A percentile compares a stretch with the other conserved stretches of the same genome.
These are phyloP conservation scores for Aleadryas rufinucha DNA, from an alignment of 2,113 vertebrate genomes.

Conservation along the genomic window DNA sequence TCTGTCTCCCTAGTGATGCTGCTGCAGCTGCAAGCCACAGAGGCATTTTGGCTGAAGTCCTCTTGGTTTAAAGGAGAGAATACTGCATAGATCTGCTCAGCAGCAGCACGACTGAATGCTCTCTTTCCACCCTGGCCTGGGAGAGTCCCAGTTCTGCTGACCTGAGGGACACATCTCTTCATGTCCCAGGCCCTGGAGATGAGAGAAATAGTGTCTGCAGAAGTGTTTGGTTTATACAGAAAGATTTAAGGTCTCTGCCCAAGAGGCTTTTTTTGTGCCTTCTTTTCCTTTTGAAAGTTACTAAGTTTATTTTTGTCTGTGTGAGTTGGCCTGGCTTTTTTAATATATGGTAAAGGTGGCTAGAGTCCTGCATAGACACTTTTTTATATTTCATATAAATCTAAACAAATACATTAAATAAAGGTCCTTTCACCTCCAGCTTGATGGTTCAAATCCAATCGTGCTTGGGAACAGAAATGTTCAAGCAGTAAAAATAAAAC, in stretches of 20 bases:
- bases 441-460: slow-evolving; percentile 46
- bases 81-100: not conserved
- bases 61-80: not conserved
- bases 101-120: not conserved
- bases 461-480: slow-evolving; percentile 46
- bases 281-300: not conserved
- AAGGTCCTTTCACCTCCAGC: slow-evolving; percentile 48
- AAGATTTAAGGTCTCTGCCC: not conserved
- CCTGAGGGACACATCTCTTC: not conserved
- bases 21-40: slow-evolving; percentile 54
- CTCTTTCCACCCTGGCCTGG: not conserved
- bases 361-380: not conserved
- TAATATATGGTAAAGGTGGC: slow-evolving; percentile 19
- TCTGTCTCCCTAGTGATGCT: slow-evolving; percentile 24
- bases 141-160: not conserved
- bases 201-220: not conserved
- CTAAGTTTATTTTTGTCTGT: slow-evolving; percentile 36
- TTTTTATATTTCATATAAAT: slow-evolving; percentile 30
- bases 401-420: slow-evolving; percentile 50
- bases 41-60: slow-evolving; percentile 37
- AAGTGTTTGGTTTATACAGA: not conserved
- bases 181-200: not conserved
- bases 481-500: slow-evolving; percentile 54
- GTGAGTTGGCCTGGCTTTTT: slow-evolving; percentile 4
- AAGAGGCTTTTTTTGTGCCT: not conserved